Conservation (phyloP, 2,888 invertebrate species). For the Halocaridina rubra region DNA sequence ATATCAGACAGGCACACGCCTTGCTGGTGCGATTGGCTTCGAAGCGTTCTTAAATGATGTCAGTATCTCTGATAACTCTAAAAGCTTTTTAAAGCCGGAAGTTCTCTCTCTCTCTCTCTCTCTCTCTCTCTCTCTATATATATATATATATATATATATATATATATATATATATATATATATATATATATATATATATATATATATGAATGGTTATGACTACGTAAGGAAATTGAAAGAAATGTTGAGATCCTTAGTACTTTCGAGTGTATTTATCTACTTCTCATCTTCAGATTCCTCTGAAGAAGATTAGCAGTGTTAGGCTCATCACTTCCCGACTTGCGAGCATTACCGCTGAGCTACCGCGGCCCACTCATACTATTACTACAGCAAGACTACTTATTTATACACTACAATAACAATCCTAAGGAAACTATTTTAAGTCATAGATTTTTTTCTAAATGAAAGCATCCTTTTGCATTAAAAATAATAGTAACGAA, state of each 20-base stretch:
- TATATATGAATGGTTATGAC: not conserved
- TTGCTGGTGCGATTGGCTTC: not conserved
- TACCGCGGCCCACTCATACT: not conserved
- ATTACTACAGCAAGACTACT: no score
- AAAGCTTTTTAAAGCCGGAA: not conserved
- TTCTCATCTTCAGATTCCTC: not conserved
- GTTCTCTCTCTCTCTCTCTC: not conserved
- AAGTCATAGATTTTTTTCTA: no score
- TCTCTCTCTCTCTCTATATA: not conserved
- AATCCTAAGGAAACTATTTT: no score
- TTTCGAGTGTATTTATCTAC: not conserved
- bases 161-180: constrained; percentile 11
- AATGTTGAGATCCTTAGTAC: not conserved
- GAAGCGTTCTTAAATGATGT: not conserved
- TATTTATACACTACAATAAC: no score
- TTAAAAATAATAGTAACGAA: no score
- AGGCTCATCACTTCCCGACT: no score
- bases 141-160: not conserved
- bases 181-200: constrained; percentile 14
- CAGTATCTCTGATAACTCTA: not conserved
- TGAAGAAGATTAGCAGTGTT: not conserved
- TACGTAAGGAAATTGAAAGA: not conserved
- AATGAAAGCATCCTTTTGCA: no score
- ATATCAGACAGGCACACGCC: no score
- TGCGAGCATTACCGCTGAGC: not conserved